These are phyloP conservation scores for Carpatolechia fugitivella DNA, from an alignment of 2,888 invertebrate species.

Conservation along the genomic window DNA sequence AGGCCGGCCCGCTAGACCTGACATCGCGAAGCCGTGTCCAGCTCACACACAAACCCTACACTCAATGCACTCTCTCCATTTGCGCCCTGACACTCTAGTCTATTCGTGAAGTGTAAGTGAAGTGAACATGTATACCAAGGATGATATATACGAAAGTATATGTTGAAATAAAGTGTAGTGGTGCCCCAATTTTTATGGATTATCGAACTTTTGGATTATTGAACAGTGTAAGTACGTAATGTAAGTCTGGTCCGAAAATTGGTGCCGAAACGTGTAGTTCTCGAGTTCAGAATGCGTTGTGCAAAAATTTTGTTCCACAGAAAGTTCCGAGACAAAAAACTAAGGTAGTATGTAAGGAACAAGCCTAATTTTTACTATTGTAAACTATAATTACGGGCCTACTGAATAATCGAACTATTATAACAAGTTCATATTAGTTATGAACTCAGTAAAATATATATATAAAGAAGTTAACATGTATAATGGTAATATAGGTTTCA, in stretches of 20 bases:
- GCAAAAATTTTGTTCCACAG: slow-evolving; percentile 39
- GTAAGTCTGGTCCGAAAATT: slow-evolving; percentile 27
- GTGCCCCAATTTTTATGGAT: slow-evolving; percentile 40
- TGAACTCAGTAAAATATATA: slow-evolving; percentile 56
- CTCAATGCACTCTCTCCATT: slow-evolving; percentile 44
- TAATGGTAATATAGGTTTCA: slow-evolving; percentile 74
- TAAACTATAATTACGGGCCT: slow-evolving; percentile 65
- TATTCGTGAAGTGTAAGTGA: slow-evolving; percentile 56
- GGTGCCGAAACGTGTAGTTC: slow-evolving; percentile 26
- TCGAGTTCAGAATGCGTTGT: slow-evolving; percentile 29
- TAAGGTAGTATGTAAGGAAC: slow-evolving; percentile 40
- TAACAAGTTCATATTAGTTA: slow-evolving; percentile 41
- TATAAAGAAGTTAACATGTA: slow-evolving; percentile 73
- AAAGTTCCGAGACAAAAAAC: slow-evolving; percentile 36
- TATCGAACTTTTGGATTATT: slow-evolving; percentile 26
- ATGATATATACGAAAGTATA: neutral
- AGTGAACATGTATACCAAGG: slow-evolving; percentile 15
- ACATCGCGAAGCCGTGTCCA: slow-evolving; percentile 68
- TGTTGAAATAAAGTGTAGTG: slow-evolving; percentile 12
- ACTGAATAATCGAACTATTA: slow-evolving; percentile 65
- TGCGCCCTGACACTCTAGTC: slow-evolving; percentile 68
- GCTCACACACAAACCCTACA: slow-evolving; percentile 63
- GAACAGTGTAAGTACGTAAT: slow-evolving; percentile 41
- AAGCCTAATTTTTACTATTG: slow-evolving; percentile 69
- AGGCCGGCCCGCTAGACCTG: slow-evolving; percentile 64